Evolutionary conservation across 2,113 vertebrate species (phyloP), one percentile per base, ranked within the genome.

Genomic region (Percopsis transmontana): DNA sequence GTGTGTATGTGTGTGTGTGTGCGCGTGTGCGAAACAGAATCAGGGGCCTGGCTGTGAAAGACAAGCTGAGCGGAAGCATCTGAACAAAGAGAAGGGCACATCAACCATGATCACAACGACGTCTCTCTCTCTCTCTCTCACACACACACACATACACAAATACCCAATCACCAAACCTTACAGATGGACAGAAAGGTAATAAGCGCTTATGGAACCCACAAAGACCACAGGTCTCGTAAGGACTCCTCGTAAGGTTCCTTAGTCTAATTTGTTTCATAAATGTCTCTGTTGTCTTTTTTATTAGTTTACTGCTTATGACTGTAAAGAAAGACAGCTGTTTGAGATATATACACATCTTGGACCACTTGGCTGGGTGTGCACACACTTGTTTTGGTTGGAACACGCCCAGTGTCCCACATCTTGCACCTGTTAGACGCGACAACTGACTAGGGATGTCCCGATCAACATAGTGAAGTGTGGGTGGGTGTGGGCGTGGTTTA

Each of bases 31-130:
- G 27, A 70, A 68, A 77, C 65, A 77, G 71, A 79, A 80, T 68
- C 70, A 79, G 58, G 74, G 74, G 64, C 61, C 74, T 0, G 67
- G 56, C 72, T 74, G 65, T 71, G 79, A 77, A 70, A 71, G 58
- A 82, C 74, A 55, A 76, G 73, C 68, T 13, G 52, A 81, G 69
- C 53, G 68, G 77, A 84, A 77, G 74, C 64, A 68, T 72, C 68
- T 80, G 66, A 62, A 72, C 55, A 79, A 62, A 54, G 71, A 85
- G 69, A 72, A 48, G 63, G 62, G 71, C 62, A 63, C 62, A 82
- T 85, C 80, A 80, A 81, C 86, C 77, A 76, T 21, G 11, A 33
- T 33, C 54, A 38, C 56, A 76, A 54, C 53, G n/a, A 53, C 41
- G 41, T 48, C 21, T 3, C 62, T 41, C 18, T 21, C 44, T 14